phyloP scores from a whole-genome alignment of 2,888 invertebrate species.

The Tachina grossa region DNA sequence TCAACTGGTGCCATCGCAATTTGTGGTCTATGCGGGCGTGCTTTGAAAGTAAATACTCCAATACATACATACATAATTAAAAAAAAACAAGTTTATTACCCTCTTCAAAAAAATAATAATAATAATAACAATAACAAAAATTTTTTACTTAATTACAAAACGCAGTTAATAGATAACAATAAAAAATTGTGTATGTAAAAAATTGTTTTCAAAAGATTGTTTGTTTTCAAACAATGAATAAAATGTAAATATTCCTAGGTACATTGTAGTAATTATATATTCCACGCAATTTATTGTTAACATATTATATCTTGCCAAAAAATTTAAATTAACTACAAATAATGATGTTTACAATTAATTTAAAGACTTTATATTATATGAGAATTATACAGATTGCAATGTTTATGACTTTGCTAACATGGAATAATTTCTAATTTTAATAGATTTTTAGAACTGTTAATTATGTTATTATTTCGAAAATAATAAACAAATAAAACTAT shows the following conservation, averaged over 20 bases:
- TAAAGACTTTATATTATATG: background rate
- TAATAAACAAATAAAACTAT: constrained; percentile 14
- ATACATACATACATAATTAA: background rate
- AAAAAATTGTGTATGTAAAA: constrained; percentile 31
- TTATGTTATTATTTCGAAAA: constrained; percentile 6
- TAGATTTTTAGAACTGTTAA: constrained; percentile 28
- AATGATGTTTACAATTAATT: constrained; percentile 27
- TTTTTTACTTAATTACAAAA: constrained; percentile 15
- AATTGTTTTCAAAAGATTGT: background rate
- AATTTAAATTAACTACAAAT: background rate
- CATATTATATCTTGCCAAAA: constrained; percentile 14
- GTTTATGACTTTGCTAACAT: background rate
- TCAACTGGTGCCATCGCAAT: too few relatives aligned
- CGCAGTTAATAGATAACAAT: constrained; percentile 41
- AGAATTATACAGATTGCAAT: background rate
- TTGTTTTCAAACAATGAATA: constrained; percentile 9
- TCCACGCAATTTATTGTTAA: constrained; percentile 45
- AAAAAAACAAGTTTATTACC: constrained; percentile 24
- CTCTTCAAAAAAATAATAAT: constrained; percentile 4
- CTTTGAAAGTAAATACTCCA: background rate
- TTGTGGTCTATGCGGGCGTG: too few relatives aligned
- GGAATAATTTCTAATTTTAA: constrained; percentile 23
- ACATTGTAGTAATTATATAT: constrained; percentile 37
- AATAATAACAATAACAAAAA: constrained; percentile 9
- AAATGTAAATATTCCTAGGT: constrained; percentile 20